phyloP scores from a whole-genome alignment of 2,113 vertebrate species.

The Dinomys branickii region DNA sequence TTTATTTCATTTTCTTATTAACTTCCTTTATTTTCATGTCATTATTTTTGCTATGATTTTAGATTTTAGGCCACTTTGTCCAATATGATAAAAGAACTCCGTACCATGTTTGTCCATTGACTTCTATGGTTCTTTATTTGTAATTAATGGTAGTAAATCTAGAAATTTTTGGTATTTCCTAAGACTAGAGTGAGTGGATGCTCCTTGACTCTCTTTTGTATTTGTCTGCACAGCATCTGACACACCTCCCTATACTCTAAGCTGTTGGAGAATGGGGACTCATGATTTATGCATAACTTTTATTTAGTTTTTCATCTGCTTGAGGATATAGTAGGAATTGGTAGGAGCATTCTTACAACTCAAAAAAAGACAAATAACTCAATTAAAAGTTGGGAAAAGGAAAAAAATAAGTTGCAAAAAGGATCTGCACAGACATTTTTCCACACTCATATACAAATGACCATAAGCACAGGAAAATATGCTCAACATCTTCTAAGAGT shows the following conservation, averaged over 20 bases:
- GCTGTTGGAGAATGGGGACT: not conserved
- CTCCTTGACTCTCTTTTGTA: not conserved
- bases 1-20: not conserved
- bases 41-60: not conserved
- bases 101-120: not conserved
- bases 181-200: not conserved
- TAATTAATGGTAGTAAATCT: not conserved
- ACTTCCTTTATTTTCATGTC: not conserved
- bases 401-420: not conserved
- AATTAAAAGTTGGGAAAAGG: not conserved
- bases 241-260: not conserved
- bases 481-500: not conserved
- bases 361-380: constrained; percentile 42
- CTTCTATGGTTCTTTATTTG: not conserved
- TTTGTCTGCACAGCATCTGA: not conserved
- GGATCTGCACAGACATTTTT: not conserved
- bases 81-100: not conserved
- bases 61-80: not conserved
- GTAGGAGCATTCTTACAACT: not conserved
- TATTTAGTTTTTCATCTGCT: constrained; percentile 7
- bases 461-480: not conserved
- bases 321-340: not conserved
- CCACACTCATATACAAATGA: constrained; percentile 30
- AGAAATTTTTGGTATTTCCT: not conserved
- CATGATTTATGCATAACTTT: not conserved